Conservation (phyloP, 2,888 invertebrate genomes). For the Cheilosia vernalis region DNA sequence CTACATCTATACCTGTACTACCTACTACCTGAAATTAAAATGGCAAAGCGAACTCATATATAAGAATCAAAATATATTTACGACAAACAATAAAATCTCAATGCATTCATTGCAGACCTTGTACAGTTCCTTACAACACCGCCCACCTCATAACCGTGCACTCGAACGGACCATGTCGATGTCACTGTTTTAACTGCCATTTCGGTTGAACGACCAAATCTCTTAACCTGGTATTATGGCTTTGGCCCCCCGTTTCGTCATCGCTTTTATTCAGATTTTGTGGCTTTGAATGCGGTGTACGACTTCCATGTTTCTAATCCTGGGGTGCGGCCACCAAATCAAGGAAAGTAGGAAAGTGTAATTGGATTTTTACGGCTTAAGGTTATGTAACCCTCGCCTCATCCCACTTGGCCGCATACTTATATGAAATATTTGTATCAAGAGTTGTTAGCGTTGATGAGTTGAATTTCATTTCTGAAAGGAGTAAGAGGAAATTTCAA, state of each 20-base stretch:
- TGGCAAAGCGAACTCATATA: constrained; percentile 21
- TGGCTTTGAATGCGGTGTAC: constrained; percentile 28
- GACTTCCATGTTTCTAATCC: constrained; percentile 17
- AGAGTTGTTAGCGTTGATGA: constrained; percentile 18
- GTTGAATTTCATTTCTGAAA: constrained; percentile 13
- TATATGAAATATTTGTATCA: constrained; percentile 28
- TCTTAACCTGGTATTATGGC: constrained; percentile 38
- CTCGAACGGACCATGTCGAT: constrained; percentile 42
- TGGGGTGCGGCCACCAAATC: constrained; percentile 10
- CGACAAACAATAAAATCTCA: constrained; percentile 54
- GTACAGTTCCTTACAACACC: neutral
- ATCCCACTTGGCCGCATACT: neutral
- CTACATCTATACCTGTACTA: neutral
- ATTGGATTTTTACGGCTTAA: constrained; percentile 65
- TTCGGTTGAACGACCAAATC: constrained; percentile 63
- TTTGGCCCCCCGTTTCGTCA: neutral
- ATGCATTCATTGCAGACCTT: constrained; percentile 24
- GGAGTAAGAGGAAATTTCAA: neutral
- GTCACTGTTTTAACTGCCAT: constrained; percentile 44
- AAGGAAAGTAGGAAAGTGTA: constrained; percentile 45
- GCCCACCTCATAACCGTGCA: constrained; percentile 3
- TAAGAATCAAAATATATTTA: constrained; percentile 44
- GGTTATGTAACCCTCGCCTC: neutral
- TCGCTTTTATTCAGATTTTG: constrained; percentile 43
- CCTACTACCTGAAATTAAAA: constrained; percentile 20